These are phyloP conservation scores for Chelonia mydas DNA, from an alignment of 2,797 vertebrate species.

Conservation along the genomic window DNA sequence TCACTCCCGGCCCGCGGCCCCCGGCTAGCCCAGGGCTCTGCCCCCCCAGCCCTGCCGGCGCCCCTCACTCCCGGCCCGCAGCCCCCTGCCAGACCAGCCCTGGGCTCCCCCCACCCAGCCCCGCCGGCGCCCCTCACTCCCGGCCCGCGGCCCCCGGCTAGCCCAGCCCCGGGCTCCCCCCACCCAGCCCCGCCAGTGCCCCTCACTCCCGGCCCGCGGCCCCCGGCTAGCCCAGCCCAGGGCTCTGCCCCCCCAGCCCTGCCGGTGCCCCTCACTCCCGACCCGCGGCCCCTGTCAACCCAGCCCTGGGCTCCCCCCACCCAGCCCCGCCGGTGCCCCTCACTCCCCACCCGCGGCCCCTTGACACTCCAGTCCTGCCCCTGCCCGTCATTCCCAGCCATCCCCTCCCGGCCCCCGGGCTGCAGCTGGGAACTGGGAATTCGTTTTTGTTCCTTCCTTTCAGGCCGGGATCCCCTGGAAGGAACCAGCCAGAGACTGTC, in stretches of 20 bases:
- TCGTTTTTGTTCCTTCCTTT: neutral
- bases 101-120: no score
- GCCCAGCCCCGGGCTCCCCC: no score
- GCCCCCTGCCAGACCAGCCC: neutral
- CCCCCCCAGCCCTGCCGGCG: neutral
- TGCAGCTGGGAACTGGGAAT: neutral
- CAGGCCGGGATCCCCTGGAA: neutral
- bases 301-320: neutral
- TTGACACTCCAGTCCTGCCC: no score
- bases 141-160: neutral
- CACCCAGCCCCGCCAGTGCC: no score
- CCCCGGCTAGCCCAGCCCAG: no score
- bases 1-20: neutral
- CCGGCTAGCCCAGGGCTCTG: neutral
- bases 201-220: neutral
- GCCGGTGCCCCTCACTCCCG: no score
- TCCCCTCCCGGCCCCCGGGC: neutral
- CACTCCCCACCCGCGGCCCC: no score
- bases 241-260: no score
- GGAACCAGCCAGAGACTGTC: neutral
- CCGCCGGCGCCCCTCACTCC: neutral
- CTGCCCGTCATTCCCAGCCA: neutral
- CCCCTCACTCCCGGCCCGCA: neutral
- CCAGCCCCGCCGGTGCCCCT: no score
- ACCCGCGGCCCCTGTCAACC: neutral